Evolutionary conservation across 2,888 invertebrate genomes (phyloP).

Genomic region (Eupithecia insigniata): DNA sequence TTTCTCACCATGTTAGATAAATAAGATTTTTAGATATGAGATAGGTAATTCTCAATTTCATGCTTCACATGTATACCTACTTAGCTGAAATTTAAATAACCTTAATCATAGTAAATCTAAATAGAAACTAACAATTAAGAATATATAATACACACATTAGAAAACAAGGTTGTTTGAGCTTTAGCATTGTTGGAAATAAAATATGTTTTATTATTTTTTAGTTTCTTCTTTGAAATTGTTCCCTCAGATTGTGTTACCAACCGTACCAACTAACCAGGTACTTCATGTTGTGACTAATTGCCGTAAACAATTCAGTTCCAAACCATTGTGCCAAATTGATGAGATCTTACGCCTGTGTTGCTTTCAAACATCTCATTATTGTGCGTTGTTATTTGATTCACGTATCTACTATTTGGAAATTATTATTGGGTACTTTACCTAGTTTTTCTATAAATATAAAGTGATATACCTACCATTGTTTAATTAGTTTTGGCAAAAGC

Average conservation of each 20-base stretch:
- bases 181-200: neutral
- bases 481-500: neutral
- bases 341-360: conserved; percentile 15
- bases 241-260: neutral
- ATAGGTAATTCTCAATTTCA: neutral
- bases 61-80: neutral
- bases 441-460: neutral
- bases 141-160: too few relatives aligned
- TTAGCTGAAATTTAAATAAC: too few relatives aligned
- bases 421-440: neutral
- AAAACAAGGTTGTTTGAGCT: neutral
- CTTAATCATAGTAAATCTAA: neutral
- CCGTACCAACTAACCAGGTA: conserved; percentile 12
- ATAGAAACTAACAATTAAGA: too few relatives aligned
- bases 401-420: neutral
- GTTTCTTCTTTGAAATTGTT: neutral
- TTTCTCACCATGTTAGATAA: too few relatives aligned
- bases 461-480: neutral
- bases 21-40: too few relatives aligned
- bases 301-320: conserved; percentile 16
- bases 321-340: conserved; percentile 19
- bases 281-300: conserved; percentile 16
- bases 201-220: neutral
- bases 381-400: neutral
- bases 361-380: conserved; percentile 7